Conservation (phyloP, 2,888 invertebrate species). For the Prosopocoilus inquinatus region DNA sequence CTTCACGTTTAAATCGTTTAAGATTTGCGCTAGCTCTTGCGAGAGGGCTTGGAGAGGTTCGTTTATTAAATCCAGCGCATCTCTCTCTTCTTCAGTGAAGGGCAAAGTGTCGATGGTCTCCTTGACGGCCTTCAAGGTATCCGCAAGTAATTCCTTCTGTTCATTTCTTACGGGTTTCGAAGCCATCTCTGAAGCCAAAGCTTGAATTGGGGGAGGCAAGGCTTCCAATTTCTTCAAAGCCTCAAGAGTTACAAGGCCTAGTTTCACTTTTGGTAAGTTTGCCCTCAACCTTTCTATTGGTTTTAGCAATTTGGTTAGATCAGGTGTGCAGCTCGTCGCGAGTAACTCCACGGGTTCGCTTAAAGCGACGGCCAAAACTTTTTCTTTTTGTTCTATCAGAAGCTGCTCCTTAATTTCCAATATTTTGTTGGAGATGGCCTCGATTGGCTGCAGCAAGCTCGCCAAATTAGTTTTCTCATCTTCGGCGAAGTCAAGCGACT, state of each 20-base stretch:
- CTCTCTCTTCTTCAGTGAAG: not conserved
- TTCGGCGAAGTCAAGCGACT: not conserved
- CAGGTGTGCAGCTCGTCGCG: not conserved
- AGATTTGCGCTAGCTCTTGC: not conserved
- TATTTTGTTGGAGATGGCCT: conserved; percentile 5
- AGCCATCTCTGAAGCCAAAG: not conserved
- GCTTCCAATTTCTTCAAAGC: conserved; percentile 1
- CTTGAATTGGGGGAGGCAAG: conserved; percentile 7
- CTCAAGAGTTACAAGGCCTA: not conserved
- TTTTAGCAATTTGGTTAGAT: not conserved
- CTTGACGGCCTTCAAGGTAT: not conserved
- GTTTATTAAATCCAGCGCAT: conserved; percentile 3
- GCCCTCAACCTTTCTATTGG: not conserved
- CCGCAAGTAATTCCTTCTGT: no score
- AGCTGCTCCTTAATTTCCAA: conserved; percentile 6
- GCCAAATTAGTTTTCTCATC: not conserved
- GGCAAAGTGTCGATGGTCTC: not conserved
- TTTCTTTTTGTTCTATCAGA: not conserved
- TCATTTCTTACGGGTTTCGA: not conserved
- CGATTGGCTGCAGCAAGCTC: conserved; percentile 1
- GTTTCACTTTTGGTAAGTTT: not conserved
- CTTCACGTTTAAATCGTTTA: not conserved
- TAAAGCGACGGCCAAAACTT: not conserved
- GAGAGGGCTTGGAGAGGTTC: conserved; percentile 4
- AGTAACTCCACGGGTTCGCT: no score